Evolutionary conservation across 2,113 vertebrate genomes (phyloP).

Genomic region (Hyaena hyaena): DNA sequence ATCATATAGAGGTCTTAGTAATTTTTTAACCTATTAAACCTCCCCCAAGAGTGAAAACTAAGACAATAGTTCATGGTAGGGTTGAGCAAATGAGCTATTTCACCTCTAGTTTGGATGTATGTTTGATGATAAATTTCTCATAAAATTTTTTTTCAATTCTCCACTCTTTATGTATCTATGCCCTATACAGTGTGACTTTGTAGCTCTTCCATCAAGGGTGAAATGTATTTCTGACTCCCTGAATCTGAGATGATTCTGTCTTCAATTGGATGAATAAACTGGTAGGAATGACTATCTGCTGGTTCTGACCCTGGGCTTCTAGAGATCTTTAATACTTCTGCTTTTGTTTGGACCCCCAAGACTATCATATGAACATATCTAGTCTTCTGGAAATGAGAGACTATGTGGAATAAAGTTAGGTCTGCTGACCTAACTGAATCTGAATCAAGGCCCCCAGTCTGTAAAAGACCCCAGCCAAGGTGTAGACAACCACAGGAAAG

Average conservation of each 20-base stretch:
- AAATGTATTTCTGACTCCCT: neutral
- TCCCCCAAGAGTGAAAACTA: neutral
- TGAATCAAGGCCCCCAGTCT: too few species aligned
- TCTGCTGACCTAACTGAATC: too few species aligned
- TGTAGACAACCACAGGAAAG: neutral
- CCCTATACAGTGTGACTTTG: neutral
- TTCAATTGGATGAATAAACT: neutral
- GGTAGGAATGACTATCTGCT: neutral
- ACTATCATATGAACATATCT: neutral
- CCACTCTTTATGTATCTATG: neutral
- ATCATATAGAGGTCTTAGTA: neutral
- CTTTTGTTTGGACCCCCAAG: neutral
- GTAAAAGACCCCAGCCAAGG: neutral
- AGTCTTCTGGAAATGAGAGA: neutral
- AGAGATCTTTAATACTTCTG: neutral
- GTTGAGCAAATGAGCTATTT: neutral
- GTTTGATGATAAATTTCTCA: neutral
- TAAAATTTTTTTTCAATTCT: neutral
- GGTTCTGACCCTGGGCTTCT: neutral
- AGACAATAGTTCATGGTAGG: neutral
- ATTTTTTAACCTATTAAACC: neutral
- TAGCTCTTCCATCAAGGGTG: neutral
- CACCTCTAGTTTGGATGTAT: neutral
- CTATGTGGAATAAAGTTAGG: neutral
- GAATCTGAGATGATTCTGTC: neutral